Evolutionary conservation across 1,140 invertebrate genomes (phyloP), one percentile per base, ranked within the genome.

Genomic region (Drosophila trapezifrons): DNA sequence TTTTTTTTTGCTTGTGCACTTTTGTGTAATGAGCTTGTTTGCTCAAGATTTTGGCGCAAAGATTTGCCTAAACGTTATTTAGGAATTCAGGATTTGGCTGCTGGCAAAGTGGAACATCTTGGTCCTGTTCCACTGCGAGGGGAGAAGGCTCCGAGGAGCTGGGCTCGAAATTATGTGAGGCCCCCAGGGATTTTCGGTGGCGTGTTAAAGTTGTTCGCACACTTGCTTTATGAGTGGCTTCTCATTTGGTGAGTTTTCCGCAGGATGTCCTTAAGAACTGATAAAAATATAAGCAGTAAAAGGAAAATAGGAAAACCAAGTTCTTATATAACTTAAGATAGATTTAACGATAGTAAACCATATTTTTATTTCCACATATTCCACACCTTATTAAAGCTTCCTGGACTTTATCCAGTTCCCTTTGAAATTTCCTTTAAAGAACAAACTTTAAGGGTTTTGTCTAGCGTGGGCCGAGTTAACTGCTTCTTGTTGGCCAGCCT

Each of bases 11-110:
- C 18, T 18, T 55, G 46, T 60, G 42, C 22, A 52, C 17, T 47
- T 38, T 38, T 17, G 25, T 42, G 62, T 87, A 83, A 87, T 86
- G 82, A 87, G 80, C 78, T 80, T 83, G 76, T 89, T 83, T 87
- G 67, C 76, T 58, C 54, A 64, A 89, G 80, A 87, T 87, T 77
- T 70, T 69, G 42, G 52, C 46, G 51, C 40, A 73, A 79, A 89
- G 83, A 87, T 86, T 86, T 86, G 76, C 79, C 63, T 87, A 87
- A 87, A 70, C 52, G 71, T 55, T 85, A 52, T 40, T 52, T 29
- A 37, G n/a, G 32, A 37, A 22, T 40, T 56, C 4, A 54, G 20
- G 18, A 43, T 51, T 38, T 56, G 32, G 52, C 35, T 32, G 54
- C 42, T 40, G 73, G 52, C 67, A 77, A 76, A 76, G 73, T 76